These are phyloP conservation scores for Axis porcinus DNA, from an alignment of 2,113 vertebrate species.

Conservation along the genomic window DNA sequence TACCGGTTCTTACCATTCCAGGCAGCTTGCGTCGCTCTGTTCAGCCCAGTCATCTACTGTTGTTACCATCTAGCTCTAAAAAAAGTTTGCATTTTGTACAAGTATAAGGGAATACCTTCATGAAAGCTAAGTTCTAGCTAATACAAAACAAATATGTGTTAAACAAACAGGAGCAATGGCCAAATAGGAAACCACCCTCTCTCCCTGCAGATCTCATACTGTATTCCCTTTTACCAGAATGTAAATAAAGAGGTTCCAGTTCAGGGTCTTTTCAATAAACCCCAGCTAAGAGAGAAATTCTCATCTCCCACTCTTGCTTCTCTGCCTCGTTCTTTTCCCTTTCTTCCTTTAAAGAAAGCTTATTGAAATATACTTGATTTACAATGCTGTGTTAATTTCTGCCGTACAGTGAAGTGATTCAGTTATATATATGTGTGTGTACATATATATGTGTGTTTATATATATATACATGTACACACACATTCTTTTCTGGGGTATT, in stretches of 20 bases:
- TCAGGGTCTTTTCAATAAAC: background rate
- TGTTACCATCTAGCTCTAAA: constrained; percentile 40
- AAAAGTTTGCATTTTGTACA: constrained; percentile 49
- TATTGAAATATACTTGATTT: background rate
- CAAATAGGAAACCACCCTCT: constrained; percentile 11
- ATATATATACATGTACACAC: background rate
- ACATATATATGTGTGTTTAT: too few relatives aligned
- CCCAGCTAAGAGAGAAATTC: background rate
- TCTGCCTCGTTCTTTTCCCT: background rate
- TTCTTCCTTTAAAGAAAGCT: background rate
- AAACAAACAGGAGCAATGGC: constrained; percentile 43
- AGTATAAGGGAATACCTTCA: constrained; percentile 44
- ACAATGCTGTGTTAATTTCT: background rate
- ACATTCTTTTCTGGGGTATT: background rate
- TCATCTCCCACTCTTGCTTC: background rate
- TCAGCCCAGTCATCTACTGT: constrained; percentile 54
- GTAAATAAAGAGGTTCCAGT: background rate
- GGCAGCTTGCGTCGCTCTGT: constrained; percentile 47
- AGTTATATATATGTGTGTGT: background rate
- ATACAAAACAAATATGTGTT: constrained; percentile 36
- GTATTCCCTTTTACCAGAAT: background rate
- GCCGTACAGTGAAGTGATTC: background rate
- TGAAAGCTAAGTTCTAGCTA: constrained; percentile 29
- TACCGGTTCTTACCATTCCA: constrained; percentile 63
- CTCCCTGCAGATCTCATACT: background rate